Base-by-base conservation (phyloP, 2,797 vertebrate genomes). In the Vultur gryphus region DNA sequence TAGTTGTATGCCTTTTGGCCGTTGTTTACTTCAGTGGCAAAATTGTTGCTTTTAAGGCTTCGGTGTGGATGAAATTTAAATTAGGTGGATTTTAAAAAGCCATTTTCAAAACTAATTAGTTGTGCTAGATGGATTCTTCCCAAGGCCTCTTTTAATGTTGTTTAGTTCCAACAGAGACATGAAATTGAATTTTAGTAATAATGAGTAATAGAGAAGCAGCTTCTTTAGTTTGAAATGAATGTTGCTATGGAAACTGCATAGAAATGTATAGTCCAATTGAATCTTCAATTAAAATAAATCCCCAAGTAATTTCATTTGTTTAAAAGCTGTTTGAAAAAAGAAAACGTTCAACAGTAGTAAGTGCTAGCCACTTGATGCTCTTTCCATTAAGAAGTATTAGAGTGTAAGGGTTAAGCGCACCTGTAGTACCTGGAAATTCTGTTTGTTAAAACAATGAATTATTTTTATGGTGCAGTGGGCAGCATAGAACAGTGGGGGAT, bases 181-280 rank as follows among this genome's bases (percentile, higher is more conserved):
- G 76, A 97, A 98, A 98, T 98, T 98, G 97, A 98, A 97, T 98
- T 98, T 98, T 98, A 96, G 96, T 98, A 98, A 98, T 97, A 98
- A 97, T 97, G 97, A 98, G 96, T 98, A 98, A 98, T 98, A 97
- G 95, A 96, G 96, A 97, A 96, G 73, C 87, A 94, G 86, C 90
- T 97, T 94, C 90, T 97, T 95, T 98, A 94, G 95, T 97, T 97
- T 97, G 93, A 97, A 97, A 87, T 85, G 26, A 72, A 71, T 90
- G 98, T 98, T 98, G 92, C 98, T 96, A 97, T 98, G 96, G 98
- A 90, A 98, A 98, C 98, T 54, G 54, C 94, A 96, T 97, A 92
- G 94, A 96, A 97, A 97, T 96, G 69, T 97, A 93, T 97, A 95
- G 90, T 90, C 90, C 90, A 97, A 97, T 97, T 97, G 95, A 98